These are phyloP conservation scores for Solenodon paradoxus DNA, from an alignment of 2,113 vertebrate species.

Conservation along the genomic window DNA sequence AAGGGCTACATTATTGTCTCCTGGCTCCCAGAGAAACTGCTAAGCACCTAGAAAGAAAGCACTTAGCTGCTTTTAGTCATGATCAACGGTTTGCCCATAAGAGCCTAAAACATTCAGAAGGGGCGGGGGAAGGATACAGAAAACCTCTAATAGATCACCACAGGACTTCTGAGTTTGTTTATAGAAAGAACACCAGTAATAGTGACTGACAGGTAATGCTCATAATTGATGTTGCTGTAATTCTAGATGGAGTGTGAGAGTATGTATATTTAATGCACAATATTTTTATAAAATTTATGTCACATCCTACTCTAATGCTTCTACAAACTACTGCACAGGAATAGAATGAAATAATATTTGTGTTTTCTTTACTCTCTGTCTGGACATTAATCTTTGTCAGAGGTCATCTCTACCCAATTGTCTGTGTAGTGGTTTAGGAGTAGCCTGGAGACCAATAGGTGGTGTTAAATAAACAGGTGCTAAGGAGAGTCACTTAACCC, in stretches of 20 bases:
- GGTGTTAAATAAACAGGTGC: not conserved
- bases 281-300: conserved; percentile 51
- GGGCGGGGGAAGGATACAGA: conserved; percentile 29
- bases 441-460: not conserved
- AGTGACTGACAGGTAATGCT: conserved; percentile 20
- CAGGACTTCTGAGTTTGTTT: conserved; percentile 47
- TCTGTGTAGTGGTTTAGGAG: not conserved
- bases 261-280: conserved; percentile 60
- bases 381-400: not conserved
- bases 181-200: not conserved
- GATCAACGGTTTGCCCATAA: conserved; percentile 56
- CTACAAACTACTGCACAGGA: conserved; percentile 35
- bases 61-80: conserved; percentile 73
- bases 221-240: conserved; percentile 33
- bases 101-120: conserved; percentile 64
- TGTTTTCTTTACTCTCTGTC: not conserved
- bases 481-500: not conserved
- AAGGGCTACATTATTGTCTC: conserved; percentile 55
- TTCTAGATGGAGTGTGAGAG: conserved; percentile 13
- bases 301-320: conserved; percentile 14
- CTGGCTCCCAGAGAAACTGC: conserved; percentile 65
- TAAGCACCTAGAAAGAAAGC: conserved; percentile 65
- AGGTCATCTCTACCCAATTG: not conserved
- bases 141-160: conserved; percentile 65
- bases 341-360: conserved; percentile 36